A percentile compares a stretch with the other conserved stretches of the same genome.
Conservation (phyloP, 2,113 vertebrate species). For the Cololabis saira region DNA sequence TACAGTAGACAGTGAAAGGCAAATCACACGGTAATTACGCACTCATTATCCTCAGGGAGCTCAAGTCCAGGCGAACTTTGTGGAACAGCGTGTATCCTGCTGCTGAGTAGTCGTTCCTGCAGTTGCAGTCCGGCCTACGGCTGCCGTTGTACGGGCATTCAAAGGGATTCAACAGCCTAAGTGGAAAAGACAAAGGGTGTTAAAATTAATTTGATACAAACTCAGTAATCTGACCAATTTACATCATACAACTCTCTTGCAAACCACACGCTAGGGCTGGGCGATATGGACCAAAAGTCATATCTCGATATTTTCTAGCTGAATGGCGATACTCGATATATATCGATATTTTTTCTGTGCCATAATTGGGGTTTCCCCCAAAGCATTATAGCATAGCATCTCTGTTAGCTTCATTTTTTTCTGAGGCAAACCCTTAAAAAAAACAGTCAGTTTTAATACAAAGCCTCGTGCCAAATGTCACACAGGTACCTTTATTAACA, state of each 20-base stretch:
- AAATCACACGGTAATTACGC: slow-evolving; percentile 67
- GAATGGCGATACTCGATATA: no score
- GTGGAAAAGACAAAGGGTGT: background rate
- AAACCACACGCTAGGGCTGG: no score
- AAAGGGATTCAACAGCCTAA: slow-evolving; percentile 91
- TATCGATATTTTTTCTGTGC: no score
- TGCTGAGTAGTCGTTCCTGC: slow-evolving; percentile 89
- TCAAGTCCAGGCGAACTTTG: slow-evolving; percentile 91
- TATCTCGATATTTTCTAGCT: no score
- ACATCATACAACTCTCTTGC: background rate
- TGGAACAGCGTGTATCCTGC: slow-evolving; percentile 91
- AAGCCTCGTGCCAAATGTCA: no score
- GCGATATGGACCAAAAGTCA: no score
- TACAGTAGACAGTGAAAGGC: slow-evolving; percentile 33
- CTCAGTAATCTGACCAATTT: background rate
- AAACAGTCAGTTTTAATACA: no score
- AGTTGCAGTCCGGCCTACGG: slow-evolving; percentile 88
- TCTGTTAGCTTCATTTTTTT: no score
- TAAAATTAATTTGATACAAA: background rate
- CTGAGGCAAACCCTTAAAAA: no score
- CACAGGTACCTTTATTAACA: no score
- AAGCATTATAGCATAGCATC: no score
- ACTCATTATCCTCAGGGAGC: slow-evolving; percentile 92
- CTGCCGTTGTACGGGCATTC: slow-evolving; percentile 95
- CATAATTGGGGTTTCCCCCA: no score